These are phyloP conservation scores for Cheilosia urbana DNA, from an alignment of 2,888 invertebrate genomes.

Conservation along the genomic window DNA sequence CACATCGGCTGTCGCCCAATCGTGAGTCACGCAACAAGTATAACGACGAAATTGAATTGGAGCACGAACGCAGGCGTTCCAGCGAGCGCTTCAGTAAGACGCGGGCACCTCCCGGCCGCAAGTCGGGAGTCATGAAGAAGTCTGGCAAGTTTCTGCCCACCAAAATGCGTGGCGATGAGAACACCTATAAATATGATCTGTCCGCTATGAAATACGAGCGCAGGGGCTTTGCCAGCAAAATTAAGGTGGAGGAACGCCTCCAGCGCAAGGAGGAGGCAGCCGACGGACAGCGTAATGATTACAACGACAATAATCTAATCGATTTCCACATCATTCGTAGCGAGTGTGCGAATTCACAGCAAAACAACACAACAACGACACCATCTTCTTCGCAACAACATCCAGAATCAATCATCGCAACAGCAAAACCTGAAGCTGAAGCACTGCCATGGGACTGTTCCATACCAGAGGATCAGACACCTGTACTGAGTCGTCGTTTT, in stretches of 20 bases:
- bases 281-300: conserved; percentile 79
- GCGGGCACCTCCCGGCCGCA: conserved; percentile 85
- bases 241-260: conserved; percentile 77
- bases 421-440: conserved; percentile 78
- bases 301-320: conserved; percentile 83
- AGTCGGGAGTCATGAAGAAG: conserved; percentile 82
- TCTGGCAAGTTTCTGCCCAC: conserved; percentile 80
- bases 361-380: conserved; percentile 72
- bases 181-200: conserved; percentile 83
- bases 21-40: conserved; percentile 81
- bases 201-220: conserved; percentile 82
- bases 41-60: conserved; percentile 85
- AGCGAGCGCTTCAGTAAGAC: conserved; percentile 88
- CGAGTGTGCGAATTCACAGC: conserved; percentile 64
- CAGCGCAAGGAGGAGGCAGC: conserved; percentile 77
- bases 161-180: conserved; percentile 81
- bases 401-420: conserved; percentile 76
- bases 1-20: conserved; percentile 82
- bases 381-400: conserved; percentile 64
- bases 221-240: conserved; percentile 83
- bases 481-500: conserved; percentile 83
- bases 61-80: conserved; percentile 87
- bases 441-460: conserved; percentile 83
- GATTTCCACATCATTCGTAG: conserved; percentile 80
- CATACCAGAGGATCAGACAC: conserved; percentile 81